These are phyloP conservation scores for Trichosurus vulpecula DNA, from an alignment of 2,797 vertebrate species.

Conservation along the genomic window DNA sequence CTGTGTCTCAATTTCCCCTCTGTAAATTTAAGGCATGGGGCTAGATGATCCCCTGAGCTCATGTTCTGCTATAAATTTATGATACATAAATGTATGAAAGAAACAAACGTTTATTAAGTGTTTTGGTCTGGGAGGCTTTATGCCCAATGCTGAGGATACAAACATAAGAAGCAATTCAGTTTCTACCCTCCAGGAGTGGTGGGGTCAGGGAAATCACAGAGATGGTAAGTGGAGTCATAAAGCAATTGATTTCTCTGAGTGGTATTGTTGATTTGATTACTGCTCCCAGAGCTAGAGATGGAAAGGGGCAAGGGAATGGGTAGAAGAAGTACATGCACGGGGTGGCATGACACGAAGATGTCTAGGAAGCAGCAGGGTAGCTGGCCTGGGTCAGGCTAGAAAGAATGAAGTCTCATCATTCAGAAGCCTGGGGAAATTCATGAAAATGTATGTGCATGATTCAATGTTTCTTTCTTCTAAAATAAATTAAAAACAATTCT, in stretches of 20 bases:
- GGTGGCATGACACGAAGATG: neutral
- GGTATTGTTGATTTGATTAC: neutral
- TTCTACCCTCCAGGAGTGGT: neutral
- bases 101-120: neutral
- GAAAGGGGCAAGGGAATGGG: neutral
- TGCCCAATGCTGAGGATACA: neutral
- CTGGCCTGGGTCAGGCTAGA: neutral
- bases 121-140: neutral
- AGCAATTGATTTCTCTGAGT: neutral
- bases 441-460: neutral
- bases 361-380: neutral
- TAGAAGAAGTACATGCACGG: neutral
- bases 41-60: neutral
- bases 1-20: neutral
- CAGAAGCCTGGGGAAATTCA: neutral
- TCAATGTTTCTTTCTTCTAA: neutral
- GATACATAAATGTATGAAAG: neutral
- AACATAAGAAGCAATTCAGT: neutral
- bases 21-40: neutral
- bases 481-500: conserved; percentile 15
- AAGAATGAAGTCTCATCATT: neutral
- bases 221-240: neutral
- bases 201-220: neutral
- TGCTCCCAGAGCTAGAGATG: neutral
- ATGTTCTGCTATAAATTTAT: neutral